phyloP scores from a whole-genome alignment of 2,113 vertebrate species.

The Sisor rabdophorus region DNA sequence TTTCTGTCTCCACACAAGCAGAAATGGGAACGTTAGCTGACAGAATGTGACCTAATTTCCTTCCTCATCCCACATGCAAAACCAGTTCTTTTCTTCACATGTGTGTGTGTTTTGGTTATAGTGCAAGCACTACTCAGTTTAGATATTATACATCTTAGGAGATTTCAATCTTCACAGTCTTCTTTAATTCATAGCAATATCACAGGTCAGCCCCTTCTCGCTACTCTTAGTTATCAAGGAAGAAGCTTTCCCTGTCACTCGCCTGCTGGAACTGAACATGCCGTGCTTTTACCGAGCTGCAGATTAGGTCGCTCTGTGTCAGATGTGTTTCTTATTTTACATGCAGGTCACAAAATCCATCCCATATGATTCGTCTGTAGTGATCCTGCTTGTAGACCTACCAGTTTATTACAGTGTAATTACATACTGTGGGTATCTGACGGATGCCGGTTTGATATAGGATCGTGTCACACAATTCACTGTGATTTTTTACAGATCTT shows the following conservation, averaged over 20 bases:
- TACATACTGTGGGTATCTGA: slow-evolving; percentile 1
- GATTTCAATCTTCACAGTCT: slow-evolving; percentile 38
- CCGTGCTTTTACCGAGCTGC: not conserved
- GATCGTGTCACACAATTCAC: not conserved
- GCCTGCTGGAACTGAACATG: slow-evolving; percentile 20
- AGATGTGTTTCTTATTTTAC: not conserved
- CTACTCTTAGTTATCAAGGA: slow-evolving; percentile 51
- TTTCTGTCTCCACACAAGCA: slow-evolving; percentile 15
- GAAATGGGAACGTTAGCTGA: slow-evolving; percentile 35
- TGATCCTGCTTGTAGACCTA: not conserved
- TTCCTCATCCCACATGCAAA: slow-evolving; percentile 34
- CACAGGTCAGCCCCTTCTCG: slow-evolving; percentile 12
- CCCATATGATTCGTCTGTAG: not conserved
- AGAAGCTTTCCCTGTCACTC: slow-evolving; percentile 28
- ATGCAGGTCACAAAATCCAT: not conserved
- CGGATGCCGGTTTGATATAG: not conserved
- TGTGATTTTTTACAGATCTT: not conserved
- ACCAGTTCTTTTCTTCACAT: slow-evolving; percentile 24
- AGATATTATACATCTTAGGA: slow-evolving; percentile 38
- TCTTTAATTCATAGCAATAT: slow-evolving; percentile 34
- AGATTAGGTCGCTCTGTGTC: not conserved
- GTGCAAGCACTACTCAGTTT: slow-evolving; percentile 23
- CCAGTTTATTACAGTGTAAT: not conserved
- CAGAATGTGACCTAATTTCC: slow-evolving; percentile 53
- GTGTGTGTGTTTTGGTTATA: slow-evolving; percentile 15